phyloP scores from a whole-genome alignment of 2,113 vertebrate species.

The Haemorhous mexicanus region DNA sequence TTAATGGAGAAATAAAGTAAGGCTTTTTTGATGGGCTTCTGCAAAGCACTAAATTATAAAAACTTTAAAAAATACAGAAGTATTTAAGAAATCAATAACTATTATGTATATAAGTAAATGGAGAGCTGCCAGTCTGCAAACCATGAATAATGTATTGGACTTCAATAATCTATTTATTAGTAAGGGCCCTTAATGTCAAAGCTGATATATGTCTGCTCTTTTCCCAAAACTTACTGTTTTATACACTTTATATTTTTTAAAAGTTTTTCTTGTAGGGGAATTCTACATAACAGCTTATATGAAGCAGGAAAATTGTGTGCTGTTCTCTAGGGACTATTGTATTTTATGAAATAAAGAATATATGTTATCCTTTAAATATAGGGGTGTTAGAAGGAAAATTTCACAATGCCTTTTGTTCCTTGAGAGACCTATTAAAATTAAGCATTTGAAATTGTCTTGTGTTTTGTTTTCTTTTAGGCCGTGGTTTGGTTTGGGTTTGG shows the following conservation, averaged over 20 bases:
- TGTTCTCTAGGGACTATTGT: background rate
- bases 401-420: background rate
- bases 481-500: background rate
- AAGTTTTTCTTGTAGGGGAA: background rate
- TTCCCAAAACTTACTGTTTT: background rate
- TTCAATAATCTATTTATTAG: constrained; percentile 3
- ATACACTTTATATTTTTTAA: background rate
- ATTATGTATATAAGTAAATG: background rate
- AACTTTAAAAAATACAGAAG: background rate
- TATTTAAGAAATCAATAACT: background rate
- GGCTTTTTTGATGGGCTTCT: background rate
- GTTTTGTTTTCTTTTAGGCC: constrained; percentile 5
- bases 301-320: background rate
- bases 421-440: background rate
- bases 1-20: background rate
- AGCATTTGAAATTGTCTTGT: background rate
- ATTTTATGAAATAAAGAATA: background rate
- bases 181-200: background rate
- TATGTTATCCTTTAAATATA: background rate
- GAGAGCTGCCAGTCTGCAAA: background rate
- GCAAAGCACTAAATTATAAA: background rate
- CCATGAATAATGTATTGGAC: background rate
- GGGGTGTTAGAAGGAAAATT: constrained; percentile 32
- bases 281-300: background rate
- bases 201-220: background rate